Evolutionary conservation across 1,140 invertebrate genomes (phyloP).

Genomic region (Caligus rogercresseyi): DNA sequence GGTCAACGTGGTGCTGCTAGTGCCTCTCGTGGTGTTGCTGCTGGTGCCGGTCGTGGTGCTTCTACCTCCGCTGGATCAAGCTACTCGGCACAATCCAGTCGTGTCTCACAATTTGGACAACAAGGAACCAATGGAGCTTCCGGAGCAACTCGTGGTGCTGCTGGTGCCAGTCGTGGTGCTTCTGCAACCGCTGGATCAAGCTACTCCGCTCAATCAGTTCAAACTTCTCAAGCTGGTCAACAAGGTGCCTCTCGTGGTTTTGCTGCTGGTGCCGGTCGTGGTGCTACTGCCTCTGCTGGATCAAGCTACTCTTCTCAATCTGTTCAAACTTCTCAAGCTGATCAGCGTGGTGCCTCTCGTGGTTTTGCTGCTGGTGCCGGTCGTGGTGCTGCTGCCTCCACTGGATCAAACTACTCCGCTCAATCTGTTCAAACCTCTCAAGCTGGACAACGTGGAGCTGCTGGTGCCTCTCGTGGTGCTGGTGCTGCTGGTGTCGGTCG

Average conservation of each 20-base stretch:
- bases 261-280: neutral
- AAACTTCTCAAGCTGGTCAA: neutral
- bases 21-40: neutral
- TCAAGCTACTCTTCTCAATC: neutral
- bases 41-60: neutral
- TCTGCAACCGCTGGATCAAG: neutral
- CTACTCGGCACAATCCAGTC: neutral
- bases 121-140: no score
- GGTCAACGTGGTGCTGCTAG: neutral
- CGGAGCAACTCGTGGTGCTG: no score
- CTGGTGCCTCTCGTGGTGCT: neutral
- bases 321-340: neutral
- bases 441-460: neutral
- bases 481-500: neutral
- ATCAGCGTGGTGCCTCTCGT: neutral
- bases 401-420: neutral
- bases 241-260: no score
- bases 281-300: neutral
- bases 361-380: neutral
- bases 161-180: neutral
- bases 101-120: neutral
- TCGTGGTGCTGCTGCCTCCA: neutral
- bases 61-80: neutral
- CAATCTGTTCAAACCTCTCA: neutral
- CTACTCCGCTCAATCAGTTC: neutral